Base-by-base conservation (phyloP, 1,140 invertebrate genomes). In the Laodelphax striatellus region DNA sequence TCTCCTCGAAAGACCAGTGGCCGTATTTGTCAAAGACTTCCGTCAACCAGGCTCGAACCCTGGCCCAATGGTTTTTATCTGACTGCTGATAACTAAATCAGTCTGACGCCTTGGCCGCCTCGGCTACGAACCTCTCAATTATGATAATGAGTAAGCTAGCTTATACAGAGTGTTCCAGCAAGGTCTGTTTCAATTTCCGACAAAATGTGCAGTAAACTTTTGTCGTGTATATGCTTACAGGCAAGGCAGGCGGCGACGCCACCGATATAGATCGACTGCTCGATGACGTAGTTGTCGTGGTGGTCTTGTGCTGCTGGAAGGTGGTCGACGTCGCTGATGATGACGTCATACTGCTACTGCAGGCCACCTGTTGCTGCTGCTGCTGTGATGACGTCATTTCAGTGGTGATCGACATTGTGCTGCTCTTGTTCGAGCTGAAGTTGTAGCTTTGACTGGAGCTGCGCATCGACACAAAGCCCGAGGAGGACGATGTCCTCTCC, bases 391-490 rank as follows among this genome's bases (percentile, higher is more conserved):
- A 14, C 54, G 14, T 17, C 11, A 11, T 56, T 19, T 56, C 55
- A 16, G 16, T 56, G n/a, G 6, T 55, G 14, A 55, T 34, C 17
- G 54, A 31, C 14, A 34, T 19, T 4, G 22, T 11, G 38, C 54
- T 55, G 38, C 54, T 55, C 38, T 38, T 55, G n/a, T 19, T 22
- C 8, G 52, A 57, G 44, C 52, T 60, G 52, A 43, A 53, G 57
- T 57, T 63, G 56, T 80, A 83, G 65, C 79, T 81, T 64, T 81
- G 80, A 3, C 77, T 78, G 22, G 79, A 80, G 52, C 80, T 82
- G 64, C 81, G 73, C 64, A 86, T 82, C 3, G 85, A 87, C 53
- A 85, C 80, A 70, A 89, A 88, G 61, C 86, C 87, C 58, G 82
- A 84, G 70, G 81, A 62, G 31, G 58, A 46, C 5, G 62, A 63